Evolutionary conservation across 2,888 invertebrate genomes (phyloP).

Genomic region (Silvanus unidentatus): DNA sequence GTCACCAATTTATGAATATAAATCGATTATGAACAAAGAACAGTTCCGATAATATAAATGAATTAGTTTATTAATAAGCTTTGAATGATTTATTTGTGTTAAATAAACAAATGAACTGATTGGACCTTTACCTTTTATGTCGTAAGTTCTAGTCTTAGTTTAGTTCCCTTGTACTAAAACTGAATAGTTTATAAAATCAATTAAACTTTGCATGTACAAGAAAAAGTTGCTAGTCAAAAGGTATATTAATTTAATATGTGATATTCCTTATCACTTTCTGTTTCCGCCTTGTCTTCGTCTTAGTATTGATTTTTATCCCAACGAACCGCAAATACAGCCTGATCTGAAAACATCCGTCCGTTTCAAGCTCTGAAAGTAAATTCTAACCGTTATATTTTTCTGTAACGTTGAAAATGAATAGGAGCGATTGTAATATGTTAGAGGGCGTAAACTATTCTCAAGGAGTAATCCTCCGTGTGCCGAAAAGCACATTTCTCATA

Average conservation of each 20-base stretch:
- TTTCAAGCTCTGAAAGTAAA: slow-evolving; percentile 12
- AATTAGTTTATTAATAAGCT: too few species aligned
- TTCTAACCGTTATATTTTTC: slow-evolving; percentile 7
- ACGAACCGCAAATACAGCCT: slow-evolving; percentile 38
- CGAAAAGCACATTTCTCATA: slow-evolving; percentile 38
- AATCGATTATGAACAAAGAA: too few species aligned
- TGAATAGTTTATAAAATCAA: too few species aligned
- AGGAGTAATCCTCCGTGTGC: slow-evolving; percentile 30
- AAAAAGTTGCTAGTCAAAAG: too few species aligned
- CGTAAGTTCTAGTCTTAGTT: too few species aligned
- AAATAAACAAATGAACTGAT: too few species aligned
- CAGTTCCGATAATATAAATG: too few species aligned
- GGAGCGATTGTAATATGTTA: slow-evolving; percentile 19
- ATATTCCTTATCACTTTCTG: slow-evolving; percentile 34
- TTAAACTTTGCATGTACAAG: too few species aligned
- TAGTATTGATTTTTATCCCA: slow-evolving; percentile 36
- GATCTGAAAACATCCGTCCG: slow-evolving; percentile 32
- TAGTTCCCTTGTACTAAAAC: too few species aligned
- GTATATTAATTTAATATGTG: slow-evolving; percentile 22
- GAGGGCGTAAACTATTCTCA: slow-evolving; percentile 33
- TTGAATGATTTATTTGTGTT: too few species aligned
- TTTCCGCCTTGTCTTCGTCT: slow-evolving; percentile 34
- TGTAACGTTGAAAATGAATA: slow-evolving; percentile 18
- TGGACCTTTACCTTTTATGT: too few species aligned
- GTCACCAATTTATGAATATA: too few species aligned